Evolutionary conservation across 2,888 invertebrate genomes (phyloP).

Genomic region (Sinohyriopsis cumingii): DNA sequence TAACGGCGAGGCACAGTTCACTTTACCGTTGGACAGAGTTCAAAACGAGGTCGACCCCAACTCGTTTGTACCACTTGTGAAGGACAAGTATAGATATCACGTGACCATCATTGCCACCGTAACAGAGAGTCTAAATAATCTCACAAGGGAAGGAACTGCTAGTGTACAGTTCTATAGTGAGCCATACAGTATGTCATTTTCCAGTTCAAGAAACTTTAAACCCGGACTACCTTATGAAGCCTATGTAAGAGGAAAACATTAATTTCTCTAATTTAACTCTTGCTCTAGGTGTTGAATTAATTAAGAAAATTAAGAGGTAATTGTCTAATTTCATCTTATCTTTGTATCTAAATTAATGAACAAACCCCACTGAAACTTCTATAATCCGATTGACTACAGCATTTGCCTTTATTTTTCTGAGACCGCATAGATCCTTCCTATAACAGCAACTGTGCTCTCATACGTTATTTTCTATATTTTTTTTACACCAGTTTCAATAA

Average conservation of each 20-base stretch:
- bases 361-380: too few relatives aligned
- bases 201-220: slow-evolving; percentile 86
- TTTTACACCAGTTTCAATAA: too few relatives aligned
- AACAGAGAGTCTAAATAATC: slow-evolving; percentile 84
- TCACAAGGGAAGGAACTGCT: slow-evolving; percentile 25
- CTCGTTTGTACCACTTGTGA: slow-evolving; percentile 20
- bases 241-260: slow-evolving; percentile 76
- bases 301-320: too few relatives aligned
- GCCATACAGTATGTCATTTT: slow-evolving; percentile 82
- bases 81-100: slow-evolving; percentile 21
- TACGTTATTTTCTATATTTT: too few relatives aligned
- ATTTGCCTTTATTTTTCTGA: too few relatives aligned
- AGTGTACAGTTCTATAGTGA: slow-evolving; percentile 83
- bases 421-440: too few relatives aligned
- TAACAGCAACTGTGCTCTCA: too few relatives aligned
- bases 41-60: slow-evolving; percentile 26
- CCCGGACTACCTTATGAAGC: slow-evolving; percentile 88
- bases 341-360: too few relatives aligned
- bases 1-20: slow-evolving; percentile 34
- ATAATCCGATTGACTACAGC: too few relatives aligned
- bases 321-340: too few relatives aligned
- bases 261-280: neutral
- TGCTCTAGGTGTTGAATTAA: too few relatives aligned
- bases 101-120: slow-evolving; percentile 78
- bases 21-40: slow-evolving; percentile 24